Conservation (phyloP, 2,888 invertebrate species). For the Gymnosoma rotundatum region DNA sequence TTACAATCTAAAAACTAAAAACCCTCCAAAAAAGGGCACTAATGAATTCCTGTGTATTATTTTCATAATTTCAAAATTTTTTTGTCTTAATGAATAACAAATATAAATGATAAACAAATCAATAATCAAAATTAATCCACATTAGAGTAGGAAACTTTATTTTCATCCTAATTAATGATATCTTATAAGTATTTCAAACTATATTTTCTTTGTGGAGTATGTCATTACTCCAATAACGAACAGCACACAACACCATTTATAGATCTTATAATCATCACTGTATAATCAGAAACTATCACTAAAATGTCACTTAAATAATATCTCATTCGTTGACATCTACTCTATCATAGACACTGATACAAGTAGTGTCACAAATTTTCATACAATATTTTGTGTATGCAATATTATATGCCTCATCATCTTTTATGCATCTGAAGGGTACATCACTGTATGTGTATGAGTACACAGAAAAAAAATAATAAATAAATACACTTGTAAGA, state of each 20-base stretch:
- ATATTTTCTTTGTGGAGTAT: not conserved
- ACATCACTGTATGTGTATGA: not conserved
- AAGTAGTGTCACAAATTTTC: constrained; percentile 54
- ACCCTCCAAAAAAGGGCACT: no score
- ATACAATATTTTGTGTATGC: constrained; percentile 62
- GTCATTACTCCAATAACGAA: constrained; percentile 55
- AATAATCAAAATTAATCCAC: no score
- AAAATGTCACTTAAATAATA: constrained; percentile 66
- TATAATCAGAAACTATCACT: constrained; percentile 69
- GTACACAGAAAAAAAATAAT: constrained; percentile 24
- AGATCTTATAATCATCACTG: constrained; percentile 64
- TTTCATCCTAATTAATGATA: not conserved
- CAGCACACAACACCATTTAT: constrained; percentile 25
- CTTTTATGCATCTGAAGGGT: constrained; percentile 41
- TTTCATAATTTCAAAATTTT: no score
- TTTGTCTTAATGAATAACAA: no score
- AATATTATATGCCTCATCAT: constrained; percentile 70
- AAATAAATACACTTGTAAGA: no score
- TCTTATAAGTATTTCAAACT: not conserved
- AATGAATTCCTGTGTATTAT: no score
- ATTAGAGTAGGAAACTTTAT: no score
- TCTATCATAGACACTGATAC: constrained; percentile 52
- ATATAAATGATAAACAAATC: no score
- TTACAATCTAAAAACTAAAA: no score
- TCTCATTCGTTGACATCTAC: constrained; percentile 63